Percentiles rank a stretch among this genome's conserved stretches.
These are phyloP conservation scores for Gymnocephalus cernua DNA, from an alignment of 2,113 vertebrate species.

Conservation along the genomic window DNA sequence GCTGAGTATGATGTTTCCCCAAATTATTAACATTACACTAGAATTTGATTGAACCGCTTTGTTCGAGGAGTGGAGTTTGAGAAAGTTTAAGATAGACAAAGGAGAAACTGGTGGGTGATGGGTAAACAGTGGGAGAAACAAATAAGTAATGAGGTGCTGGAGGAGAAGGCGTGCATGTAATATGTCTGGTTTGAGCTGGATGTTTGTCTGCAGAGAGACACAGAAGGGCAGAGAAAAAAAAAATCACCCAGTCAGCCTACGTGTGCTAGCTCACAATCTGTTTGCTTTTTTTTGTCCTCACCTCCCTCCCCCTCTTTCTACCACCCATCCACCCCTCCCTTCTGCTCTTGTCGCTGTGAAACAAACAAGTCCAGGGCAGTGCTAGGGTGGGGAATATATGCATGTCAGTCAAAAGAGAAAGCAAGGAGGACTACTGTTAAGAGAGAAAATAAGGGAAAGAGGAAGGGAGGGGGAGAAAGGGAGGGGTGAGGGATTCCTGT, in stretches of 20 bases:
- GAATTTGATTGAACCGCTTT: slow-evolving; percentile 5
- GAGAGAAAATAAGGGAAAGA: slow-evolving; percentile 31
- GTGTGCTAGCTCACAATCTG: slow-evolving; percentile 73
- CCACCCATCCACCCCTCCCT: slow-evolving; percentile 40
- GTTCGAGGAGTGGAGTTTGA: not conserved
- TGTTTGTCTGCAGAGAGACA: slow-evolving; percentile 50
- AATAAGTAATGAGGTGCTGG: not conserved
- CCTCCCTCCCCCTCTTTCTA: not conserved
- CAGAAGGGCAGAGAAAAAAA: slow-evolving; percentile 7
- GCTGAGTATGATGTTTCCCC: slow-evolving; percentile 60
- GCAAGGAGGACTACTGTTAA: slow-evolving; percentile 49
- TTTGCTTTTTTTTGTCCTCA: slow-evolving; percentile 42
- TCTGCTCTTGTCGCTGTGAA: slow-evolving; percentile 62
- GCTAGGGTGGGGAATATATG: slow-evolving; percentile 40
- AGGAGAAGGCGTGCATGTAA: not conserved
- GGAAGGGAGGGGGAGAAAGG: slow-evolving; percentile 3
- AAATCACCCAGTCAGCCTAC: slow-evolving; percentile 67
- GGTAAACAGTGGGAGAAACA: not conserved
- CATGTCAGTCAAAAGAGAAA: slow-evolving; percentile 37
- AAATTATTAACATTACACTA: slow-evolving; percentile 52
- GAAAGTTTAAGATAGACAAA: not conserved
- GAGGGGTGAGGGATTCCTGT: slow-evolving; percentile 42
- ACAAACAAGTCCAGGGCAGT: slow-evolving; percentile 79
- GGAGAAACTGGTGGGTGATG: not conserved
- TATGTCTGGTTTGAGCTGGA: slow-evolving; percentile 6